Conservation (phyloP, 1,140 invertebrate genomes). For the Drosophila biarmipes region DNA sequence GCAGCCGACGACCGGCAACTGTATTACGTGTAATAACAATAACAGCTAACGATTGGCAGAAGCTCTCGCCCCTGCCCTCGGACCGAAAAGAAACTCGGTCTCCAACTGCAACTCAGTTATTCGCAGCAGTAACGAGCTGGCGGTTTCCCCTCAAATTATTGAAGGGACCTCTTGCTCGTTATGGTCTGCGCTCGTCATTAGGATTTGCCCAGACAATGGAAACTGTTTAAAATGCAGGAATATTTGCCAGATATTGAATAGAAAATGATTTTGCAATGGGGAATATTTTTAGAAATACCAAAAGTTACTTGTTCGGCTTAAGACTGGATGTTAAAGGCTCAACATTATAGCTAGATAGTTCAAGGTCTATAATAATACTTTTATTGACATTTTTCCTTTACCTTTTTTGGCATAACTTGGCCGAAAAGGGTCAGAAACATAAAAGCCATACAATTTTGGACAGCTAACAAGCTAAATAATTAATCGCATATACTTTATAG, state of each 20-base stretch:
- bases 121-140: conserved; percentile 26
- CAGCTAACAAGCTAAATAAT: too few species aligned
- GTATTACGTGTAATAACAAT: conserved; percentile 38
- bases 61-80: background rate
- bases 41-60: conserved; percentile 23
- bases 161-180: conserved; percentile 15
- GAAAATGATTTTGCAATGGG: background rate
- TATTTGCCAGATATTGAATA: conserved; percentile 10
- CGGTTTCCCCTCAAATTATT: conserved; percentile 39
- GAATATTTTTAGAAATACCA: background rate
- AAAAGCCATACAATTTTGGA: too few species aligned
- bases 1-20: background rate
- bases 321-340: background rate
- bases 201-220: conserved; percentile 4
- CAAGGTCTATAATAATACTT: background rate
- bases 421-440: too few species aligned
- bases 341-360: background rate
- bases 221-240: conserved; percentile 23
- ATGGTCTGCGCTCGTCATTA: conserved; percentile 5
- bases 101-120: conserved; percentile 12
- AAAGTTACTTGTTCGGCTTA: background rate
- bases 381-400: too few species aligned
- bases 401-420: too few species aligned
- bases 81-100: conserved; percentile 10
- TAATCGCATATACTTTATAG: too few species aligned